Evolutionary conservation across 1,140 invertebrate genomes (phyloP).

Genomic region (Panulirus ornatus): DNA sequence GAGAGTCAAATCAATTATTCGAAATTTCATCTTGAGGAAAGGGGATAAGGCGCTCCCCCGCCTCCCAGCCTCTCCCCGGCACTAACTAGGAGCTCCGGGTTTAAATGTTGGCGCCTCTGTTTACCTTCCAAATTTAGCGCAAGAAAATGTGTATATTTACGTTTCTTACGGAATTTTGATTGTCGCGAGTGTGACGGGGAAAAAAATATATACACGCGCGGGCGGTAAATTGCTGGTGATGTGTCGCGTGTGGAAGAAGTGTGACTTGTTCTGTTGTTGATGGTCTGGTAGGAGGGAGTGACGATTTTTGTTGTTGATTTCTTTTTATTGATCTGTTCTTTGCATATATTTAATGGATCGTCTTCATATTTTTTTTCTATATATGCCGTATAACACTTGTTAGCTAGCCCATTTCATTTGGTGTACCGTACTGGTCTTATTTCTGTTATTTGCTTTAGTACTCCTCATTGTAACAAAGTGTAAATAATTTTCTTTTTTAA

Average conservation of each 20-base stretch:
- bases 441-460: too few species aligned
- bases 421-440: too few species aligned
- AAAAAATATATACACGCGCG: not conserved
- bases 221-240: not conserved
- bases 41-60: not conserved
- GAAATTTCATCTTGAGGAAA: slow-evolving; percentile 32
- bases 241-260: not conserved
- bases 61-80: not conserved
- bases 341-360: too few species aligned
- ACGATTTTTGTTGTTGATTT: too few species aligned
- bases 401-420: too few species aligned
- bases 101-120: not conserved
- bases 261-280: not conserved
- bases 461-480: too few species aligned
- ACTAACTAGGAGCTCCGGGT: not conserved
- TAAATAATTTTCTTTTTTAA: too few species aligned
- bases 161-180: slow-evolving; percentile 20
- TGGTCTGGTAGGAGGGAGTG: too few species aligned
- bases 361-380: too few species aligned
- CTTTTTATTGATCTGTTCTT: too few species aligned
- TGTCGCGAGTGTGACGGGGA: not conserved
- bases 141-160: slow-evolving; percentile 19
- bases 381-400: too few species aligned
- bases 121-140: not conserved
- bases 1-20: slow-evolving; percentile 42